A percentile compares a stretch with the other conserved stretches of the same genome.
Evolutionary conservation across 2,113 vertebrate genomes (phyloP).

Genomic region (Bubo blakistoni): DNA sequence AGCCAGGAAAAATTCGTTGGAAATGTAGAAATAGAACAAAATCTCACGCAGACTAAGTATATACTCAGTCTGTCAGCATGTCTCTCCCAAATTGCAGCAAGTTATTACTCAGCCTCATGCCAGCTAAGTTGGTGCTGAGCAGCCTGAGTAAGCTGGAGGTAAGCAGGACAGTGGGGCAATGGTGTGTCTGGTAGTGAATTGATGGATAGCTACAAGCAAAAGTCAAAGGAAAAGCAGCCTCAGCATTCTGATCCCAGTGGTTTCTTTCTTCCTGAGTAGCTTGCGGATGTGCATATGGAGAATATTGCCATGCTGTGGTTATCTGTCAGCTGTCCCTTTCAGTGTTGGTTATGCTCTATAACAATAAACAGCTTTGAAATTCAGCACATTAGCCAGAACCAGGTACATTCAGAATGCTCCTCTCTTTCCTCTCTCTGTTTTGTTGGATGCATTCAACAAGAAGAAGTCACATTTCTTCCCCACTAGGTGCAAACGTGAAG

Average conservation of each 20-base stretch:
- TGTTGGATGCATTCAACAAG: background rate
- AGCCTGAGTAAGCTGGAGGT: background rate
- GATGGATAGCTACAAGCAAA: background rate
- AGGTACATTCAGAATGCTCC: background rate
- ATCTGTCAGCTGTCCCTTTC: background rate
- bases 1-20: background rate
- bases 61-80: background rate
- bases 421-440: background rate
- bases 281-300: background rate
- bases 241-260: background rate
- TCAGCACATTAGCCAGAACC: background rate
- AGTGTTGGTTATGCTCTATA: background rate
- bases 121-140: background rate
- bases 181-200: background rate
- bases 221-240: background rate
- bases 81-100: background rate
- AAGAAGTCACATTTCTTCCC: background rate
- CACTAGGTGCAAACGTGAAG: background rate
- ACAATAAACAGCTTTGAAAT: background rate
- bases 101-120: background rate
- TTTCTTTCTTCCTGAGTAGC: background rate
- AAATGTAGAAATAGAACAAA: background rate
- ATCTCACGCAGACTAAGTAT: background rate
- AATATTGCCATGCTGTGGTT: background rate
- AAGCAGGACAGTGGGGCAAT: background rate